Evolutionary conservation across 2,113 vertebrate species (phyloP).

Genomic region (Ceyx melanurus): DNA sequence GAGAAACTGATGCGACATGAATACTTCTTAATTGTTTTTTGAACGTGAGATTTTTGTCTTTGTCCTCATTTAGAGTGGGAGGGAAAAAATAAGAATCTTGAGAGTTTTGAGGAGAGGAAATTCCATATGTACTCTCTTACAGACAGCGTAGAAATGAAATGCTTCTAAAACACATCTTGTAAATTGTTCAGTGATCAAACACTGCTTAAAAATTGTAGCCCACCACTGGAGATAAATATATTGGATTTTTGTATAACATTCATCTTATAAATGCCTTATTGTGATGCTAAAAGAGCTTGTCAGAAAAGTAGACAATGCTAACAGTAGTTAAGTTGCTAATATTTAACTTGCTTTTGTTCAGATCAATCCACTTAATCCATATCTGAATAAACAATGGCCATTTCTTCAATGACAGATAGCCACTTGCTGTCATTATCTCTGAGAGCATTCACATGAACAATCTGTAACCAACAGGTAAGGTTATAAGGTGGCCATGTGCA

Average conservation of each 20-base stretch:
- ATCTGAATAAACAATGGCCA: neutral
- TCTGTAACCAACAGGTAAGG: neutral
- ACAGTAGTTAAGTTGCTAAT: neutral
- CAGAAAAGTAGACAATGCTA: neutral
- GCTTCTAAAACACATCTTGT: neutral
- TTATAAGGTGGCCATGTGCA: neutral
- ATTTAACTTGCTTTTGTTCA: neutral
- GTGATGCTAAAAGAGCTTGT: neutral
- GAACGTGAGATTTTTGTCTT: constrained; percentile 22
- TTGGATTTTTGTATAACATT: neutral
- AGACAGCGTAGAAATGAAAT: neutral
- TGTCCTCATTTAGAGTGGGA: neutral
- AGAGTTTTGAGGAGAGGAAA: neutral
- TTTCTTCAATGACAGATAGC: neutral
- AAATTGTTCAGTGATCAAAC: neutral
- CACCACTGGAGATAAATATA: neutral
- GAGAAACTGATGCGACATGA: neutral
- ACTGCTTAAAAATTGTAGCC: neutral
- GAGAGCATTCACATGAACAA: neutral
- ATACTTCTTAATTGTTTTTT: neutral
- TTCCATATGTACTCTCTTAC: neutral
- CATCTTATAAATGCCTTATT: neutral
- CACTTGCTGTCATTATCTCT: neutral
- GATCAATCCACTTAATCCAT: neutral
- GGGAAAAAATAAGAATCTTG: neutral